Percentiles rank a stretch among this genome's conserved stretches.
Conservation (phyloP, 2,888 invertebrate species). For the Beris chalybata region DNA sequence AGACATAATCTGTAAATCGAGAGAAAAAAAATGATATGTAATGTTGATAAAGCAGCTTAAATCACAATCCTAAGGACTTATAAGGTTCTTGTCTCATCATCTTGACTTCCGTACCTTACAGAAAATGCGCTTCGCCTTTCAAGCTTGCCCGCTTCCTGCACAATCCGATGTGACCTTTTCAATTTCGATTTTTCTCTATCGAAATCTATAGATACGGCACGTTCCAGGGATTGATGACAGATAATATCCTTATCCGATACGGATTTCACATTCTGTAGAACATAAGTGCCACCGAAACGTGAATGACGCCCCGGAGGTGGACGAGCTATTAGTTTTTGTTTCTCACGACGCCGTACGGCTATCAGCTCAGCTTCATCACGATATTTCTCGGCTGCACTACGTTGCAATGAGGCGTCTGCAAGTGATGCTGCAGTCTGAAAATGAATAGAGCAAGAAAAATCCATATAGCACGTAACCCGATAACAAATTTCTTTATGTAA, state of each 20-base stretch:
- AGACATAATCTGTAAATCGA: slow-evolving; percentile 72
- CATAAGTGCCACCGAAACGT: slow-evolving; percentile 91
- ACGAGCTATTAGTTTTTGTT: slow-evolving; percentile 51
- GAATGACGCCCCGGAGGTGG: slow-evolving; percentile 69
- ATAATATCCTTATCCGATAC: slow-evolving; percentile 87
- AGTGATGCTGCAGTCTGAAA: slow-evolving; percentile 67
- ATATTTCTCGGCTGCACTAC: slow-evolving; percentile 78
- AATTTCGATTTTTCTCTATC: slow-evolving; percentile 74
- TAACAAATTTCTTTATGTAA: no score
- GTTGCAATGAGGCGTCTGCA: slow-evolving; percentile 73
- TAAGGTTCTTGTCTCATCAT: not conserved
- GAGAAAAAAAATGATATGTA: slow-evolving; percentile 15
- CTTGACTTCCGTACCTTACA: slow-evolving; percentile 61
- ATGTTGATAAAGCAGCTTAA: not conserved
- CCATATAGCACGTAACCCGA: no score
- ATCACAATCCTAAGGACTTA: not conserved
- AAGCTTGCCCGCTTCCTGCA: slow-evolving; percentile 65
- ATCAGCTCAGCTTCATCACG: slow-evolving; percentile 81
- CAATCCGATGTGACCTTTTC: slow-evolving; percentile 71
- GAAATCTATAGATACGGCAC: slow-evolving; percentile 77
- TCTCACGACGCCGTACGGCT: slow-evolving; percentile 73
- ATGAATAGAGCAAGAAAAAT: not conserved
- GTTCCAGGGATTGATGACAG: slow-evolving; percentile 81
- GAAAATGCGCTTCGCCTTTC: slow-evolving; percentile 85
- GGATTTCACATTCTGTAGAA: slow-evolving; percentile 90